Conservation (phyloP, 2,888 invertebrate species). For the Galerucella pusilla region DNA sequence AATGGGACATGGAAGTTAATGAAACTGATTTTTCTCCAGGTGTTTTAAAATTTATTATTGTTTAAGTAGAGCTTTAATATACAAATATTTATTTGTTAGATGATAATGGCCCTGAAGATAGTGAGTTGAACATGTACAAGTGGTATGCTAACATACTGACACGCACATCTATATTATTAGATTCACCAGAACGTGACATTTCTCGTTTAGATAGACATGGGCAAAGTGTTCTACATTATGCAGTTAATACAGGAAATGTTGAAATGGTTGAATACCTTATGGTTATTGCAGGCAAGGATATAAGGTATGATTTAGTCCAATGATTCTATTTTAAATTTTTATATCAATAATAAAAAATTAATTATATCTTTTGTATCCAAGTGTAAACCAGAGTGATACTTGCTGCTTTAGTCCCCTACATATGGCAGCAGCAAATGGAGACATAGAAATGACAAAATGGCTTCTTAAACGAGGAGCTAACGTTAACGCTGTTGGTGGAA, state of each 20-base stretch:
- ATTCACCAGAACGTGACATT: constrained; percentile 65
- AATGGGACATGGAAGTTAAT: constrained; percentile 81
- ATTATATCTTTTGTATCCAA: constrained; percentile 50
- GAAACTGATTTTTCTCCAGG: constrained; percentile 63
- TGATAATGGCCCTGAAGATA: constrained; percentile 51
- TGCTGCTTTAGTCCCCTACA: constrained; percentile 77
- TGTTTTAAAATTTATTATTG: constrained; percentile 48
- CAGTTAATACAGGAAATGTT: constrained; percentile 74
- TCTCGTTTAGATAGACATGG: constrained; percentile 74
- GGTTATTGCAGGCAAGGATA: constrained; percentile 63
- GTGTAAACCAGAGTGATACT: constrained; percentile 73
- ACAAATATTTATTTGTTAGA: constrained; percentile 31
- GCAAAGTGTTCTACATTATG: constrained; percentile 79
- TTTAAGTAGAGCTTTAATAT: background rate
- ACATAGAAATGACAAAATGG: constrained; percentile 68
- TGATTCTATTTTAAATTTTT: background rate
- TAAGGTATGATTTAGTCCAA: constrained; percentile 12
- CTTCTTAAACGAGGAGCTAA: constrained; percentile 56
- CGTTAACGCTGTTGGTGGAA: constrained; percentile 61
- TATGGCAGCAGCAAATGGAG: constrained; percentile 72
- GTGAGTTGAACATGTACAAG: constrained; percentile 65
- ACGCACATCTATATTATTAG: constrained; percentile 67
- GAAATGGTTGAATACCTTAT: constrained; percentile 70
- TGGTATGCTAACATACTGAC: constrained; percentile 83
- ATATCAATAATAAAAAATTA: no score